These are phyloP conservation scores for Timandra comae DNA, from an alignment of 2,888 invertebrate species.

Conservation along the genomic window DNA sequence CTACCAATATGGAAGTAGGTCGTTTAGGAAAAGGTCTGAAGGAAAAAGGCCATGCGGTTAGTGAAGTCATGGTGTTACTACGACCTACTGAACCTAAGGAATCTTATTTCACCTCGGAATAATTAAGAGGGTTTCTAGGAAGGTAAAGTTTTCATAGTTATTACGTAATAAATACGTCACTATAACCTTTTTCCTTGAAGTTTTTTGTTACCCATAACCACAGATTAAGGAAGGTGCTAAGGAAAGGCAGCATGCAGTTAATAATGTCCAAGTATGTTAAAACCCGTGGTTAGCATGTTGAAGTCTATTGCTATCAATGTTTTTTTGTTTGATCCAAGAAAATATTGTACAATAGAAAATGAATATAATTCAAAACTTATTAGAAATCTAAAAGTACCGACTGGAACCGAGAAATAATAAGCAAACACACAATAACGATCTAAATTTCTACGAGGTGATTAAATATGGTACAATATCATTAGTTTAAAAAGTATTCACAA, in stretches of 20 bases:
- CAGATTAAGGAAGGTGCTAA: slow-evolving; percentile 47
- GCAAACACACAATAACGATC: slow-evolving; percentile 1
- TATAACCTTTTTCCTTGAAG: too few relatives aligned
- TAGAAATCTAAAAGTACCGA: background rate
- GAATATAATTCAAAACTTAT: background rate
- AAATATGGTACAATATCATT: slow-evolving; percentile 31
- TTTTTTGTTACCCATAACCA: slow-evolving; percentile 31
- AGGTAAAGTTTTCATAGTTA: too few relatives aligned
- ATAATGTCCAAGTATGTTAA: slow-evolving; percentile 29
- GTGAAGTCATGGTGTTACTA: slow-evolving; percentile 35
- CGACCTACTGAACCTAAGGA: too few relatives aligned
- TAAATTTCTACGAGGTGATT: background rate
- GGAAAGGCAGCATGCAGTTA: slow-evolving; percentile 61
- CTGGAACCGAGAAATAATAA: background rate
- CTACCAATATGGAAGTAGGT: slow-evolving; percentile 22
- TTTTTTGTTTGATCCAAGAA: background rate
- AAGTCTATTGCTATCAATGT: background rate
- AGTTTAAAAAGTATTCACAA: slow-evolving; percentile 1
- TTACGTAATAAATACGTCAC: too few relatives aligned
- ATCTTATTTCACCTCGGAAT: too few relatives aligned
- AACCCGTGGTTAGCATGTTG: slow-evolving; percentile 25
- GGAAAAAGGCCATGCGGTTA: slow-evolving; percentile 53
- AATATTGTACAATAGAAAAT: background rate
- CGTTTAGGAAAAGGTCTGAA: slow-evolving; percentile 29
- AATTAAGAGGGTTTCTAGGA: too few relatives aligned